Evolutionary conservation across 2,888 invertebrate species (phyloP).

Genomic region (Xestia rhomboidea): DNA sequence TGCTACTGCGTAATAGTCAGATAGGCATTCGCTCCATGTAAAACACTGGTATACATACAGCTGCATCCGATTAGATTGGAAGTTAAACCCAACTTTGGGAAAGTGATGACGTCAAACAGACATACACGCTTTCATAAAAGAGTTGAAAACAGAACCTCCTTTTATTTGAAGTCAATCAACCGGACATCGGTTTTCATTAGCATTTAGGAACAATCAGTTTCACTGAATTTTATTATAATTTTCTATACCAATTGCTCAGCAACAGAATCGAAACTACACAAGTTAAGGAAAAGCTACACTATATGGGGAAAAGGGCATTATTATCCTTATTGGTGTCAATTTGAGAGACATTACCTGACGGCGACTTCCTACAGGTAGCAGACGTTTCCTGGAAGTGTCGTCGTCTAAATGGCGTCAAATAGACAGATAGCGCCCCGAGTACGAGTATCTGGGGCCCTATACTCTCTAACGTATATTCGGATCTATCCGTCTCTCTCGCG

Average conservation of each 20-base stretch:
- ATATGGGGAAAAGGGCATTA: constrained; percentile 11
- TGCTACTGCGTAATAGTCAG: not conserved
- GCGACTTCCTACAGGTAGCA: constrained; percentile 27
- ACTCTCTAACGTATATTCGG: too few relatives aligned
- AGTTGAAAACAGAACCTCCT: too few relatives aligned
- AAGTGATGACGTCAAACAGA: not conserved
- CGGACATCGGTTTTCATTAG: not conserved
- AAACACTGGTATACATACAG: not conserved
- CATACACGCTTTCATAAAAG: not conserved
- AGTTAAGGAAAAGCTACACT: not conserved
- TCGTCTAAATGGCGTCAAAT: constrained; percentile 16
- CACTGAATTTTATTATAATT: not conserved
- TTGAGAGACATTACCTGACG: constrained; percentile 43
- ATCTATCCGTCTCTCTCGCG: too few relatives aligned
- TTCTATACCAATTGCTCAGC: too few relatives aligned
- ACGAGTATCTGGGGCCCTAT: not conserved
- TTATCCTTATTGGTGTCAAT: constrained; percentile 59
- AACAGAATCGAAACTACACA: not conserved
- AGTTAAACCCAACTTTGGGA: not conserved
- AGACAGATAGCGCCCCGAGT: constrained; percentile 7
- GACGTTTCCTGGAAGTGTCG: constrained; percentile 43
- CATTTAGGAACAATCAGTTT: not conserved
- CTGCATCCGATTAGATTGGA: not conserved
- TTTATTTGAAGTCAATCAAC: not conserved
- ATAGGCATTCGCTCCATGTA: not conserved